Evolutionary conservation across 2,888 invertebrate species (phyloP).

Genomic region (Bedellia somnulentella): DNA sequence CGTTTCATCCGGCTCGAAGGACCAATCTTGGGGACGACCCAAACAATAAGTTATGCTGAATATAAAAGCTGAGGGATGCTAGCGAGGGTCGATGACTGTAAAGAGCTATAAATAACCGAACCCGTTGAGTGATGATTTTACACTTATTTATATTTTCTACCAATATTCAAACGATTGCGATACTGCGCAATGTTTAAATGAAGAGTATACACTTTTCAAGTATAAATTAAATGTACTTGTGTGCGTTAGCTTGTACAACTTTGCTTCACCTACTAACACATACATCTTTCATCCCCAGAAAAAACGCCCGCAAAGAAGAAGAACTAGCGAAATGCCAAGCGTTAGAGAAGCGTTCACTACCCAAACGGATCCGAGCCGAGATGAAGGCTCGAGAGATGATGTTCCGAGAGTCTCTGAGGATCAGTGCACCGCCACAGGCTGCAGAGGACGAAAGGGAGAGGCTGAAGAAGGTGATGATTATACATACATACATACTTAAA

Average conservation of each 20-base stretch:
- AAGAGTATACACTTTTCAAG: no score
- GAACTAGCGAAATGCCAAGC: conserved; percentile 89
- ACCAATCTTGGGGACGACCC: no score
- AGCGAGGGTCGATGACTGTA: no score
- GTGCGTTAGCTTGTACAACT: background rate
- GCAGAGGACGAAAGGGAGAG: conserved; percentile 73
- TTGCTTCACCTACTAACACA: background rate
- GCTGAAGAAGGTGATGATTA: conserved; percentile 72
- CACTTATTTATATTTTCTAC: no score
- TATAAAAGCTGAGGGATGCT: no score
- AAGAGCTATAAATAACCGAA: no score
- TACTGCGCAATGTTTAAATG: background rate
- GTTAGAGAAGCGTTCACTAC: conserved; percentile 88
- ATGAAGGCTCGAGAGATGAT: conserved; percentile 98
- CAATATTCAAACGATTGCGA: no score
- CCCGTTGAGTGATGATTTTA: no score
- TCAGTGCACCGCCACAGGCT: conserved; percentile 67
- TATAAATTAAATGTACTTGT: no score
- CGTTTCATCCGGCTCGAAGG: no score
- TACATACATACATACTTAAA: no score
- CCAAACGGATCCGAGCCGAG: conserved; percentile 88
- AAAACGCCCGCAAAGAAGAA: conserved; percentile 88
- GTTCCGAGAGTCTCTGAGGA: conserved; percentile 94
- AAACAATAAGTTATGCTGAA: no score
- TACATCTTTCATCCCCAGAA: conserved; percentile 29